phyloP scores from a whole-genome alignment of 2,797 vertebrate species.

The Ispidina lecontei region DNA sequence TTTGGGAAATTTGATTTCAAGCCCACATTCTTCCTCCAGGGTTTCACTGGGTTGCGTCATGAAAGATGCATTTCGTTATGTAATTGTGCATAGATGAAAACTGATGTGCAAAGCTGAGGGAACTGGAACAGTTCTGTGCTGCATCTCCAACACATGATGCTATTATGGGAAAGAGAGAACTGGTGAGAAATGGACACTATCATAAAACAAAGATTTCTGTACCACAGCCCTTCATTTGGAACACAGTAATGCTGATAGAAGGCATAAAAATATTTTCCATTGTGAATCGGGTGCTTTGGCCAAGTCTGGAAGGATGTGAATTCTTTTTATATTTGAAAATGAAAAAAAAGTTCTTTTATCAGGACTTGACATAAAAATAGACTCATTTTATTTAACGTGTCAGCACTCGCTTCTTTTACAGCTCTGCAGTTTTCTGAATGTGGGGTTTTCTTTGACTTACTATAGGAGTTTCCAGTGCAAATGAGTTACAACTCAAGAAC shows the following conservation, averaged over 20 bases:
- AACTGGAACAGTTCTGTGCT: background rate
- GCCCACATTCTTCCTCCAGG: background rate
- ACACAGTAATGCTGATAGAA: conserved; percentile 25
- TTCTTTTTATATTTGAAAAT: conserved; percentile 45
- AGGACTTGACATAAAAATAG: conserved; percentile 58
- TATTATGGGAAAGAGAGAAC: background rate
- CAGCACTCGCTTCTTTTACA: background rate
- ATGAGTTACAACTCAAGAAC: conserved; percentile 49
- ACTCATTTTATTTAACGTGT: background rate
- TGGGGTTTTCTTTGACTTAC: background rate
- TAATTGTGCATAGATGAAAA: background rate
- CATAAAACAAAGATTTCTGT: background rate
- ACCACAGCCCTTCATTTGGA: background rate
- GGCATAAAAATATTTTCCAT: conserved; percentile 35
- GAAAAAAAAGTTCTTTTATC: conserved; percentile 36
- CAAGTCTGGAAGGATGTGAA: conserved; percentile 11
- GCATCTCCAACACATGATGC: background rate
- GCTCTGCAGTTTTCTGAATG: background rate
- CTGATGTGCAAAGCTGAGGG: background rate
- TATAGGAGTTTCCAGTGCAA: conserved; percentile 53
- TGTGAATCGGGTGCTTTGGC: conserved; percentile 10
- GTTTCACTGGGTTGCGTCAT: background rate
- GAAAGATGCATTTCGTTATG: background rate
- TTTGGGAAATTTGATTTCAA: background rate
- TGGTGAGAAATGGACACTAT: background rate